A percentile compares a stretch with the other conserved stretches of the same genome.
Conservation (phyloP, 2,113 vertebrate genomes). For the Callaeas wilsoni region DNA sequence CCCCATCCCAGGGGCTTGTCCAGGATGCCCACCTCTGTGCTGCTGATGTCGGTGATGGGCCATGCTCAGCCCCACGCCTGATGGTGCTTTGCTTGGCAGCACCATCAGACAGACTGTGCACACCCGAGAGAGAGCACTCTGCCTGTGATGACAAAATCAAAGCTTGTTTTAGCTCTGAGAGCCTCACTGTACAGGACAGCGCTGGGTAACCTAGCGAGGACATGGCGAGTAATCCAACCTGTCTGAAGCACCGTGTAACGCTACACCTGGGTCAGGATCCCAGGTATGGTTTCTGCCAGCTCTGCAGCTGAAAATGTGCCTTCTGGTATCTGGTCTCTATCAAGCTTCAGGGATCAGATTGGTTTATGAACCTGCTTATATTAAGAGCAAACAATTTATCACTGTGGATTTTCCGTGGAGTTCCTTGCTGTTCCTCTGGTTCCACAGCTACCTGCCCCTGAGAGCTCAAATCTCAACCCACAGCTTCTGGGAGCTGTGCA, state of each 20-base stretch:
- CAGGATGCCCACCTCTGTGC: neutral
- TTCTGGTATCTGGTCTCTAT: slow-evolving; percentile 53
- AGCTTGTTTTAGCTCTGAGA: neutral
- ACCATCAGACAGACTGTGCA: neutral
- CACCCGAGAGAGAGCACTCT: neutral
- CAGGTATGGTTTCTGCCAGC: slow-evolving; percentile 48
- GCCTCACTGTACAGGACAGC: neutral
- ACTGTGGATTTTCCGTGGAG: neutral
- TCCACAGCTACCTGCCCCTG: neutral
- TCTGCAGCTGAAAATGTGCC: slow-evolving; percentile 17
- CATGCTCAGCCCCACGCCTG: accelerated
- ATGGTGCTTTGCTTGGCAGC: neutral
- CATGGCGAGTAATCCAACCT: neutral
- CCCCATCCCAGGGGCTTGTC: accelerated
- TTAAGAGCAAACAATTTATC: slow-evolving; percentile 59
- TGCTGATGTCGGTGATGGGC: neutral
- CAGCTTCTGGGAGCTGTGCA: neutral
- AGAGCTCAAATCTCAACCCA: neutral
- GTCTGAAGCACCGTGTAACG: accelerated
- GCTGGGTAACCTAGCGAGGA: neutral
- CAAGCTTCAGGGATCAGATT: slow-evolving; percentile 41
- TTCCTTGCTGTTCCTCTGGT: neutral
- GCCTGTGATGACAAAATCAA: neutral
- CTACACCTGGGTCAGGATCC: slow-evolving; percentile 26
- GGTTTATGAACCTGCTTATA: slow-evolving; percentile 65